Base-by-base conservation (phyloP, 2,888 invertebrate genomes). In the Horisme vitalbata region DNA sequence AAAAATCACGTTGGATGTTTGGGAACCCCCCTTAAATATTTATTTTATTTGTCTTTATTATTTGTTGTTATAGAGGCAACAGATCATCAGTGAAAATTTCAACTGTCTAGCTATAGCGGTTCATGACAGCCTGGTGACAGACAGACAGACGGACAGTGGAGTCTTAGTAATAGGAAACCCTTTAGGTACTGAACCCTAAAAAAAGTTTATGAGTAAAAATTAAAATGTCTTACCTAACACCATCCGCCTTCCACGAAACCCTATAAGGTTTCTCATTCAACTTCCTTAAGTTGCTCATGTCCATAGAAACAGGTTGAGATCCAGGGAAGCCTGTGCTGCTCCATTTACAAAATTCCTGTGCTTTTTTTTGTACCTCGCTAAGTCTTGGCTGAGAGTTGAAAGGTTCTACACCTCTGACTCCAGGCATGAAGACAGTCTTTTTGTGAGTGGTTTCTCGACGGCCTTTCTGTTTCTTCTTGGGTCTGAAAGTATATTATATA, bases 201-300 rank as follows among this genome's bases (percentile, higher is more conserved):
- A 8, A 7, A 21, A 21, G 3, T 21, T 5, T 18, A 4, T 9
- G 2, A 23, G 3, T 23, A n/a, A n/a, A 9, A 2, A 9, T 10
- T 21, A 21, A 24, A 33, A 18, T 10, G n/a, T 11, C 60, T 72
- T 75, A 96, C 95, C 97, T 94, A 20, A 95, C 96, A 23, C 99
- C 99, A 81, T 99, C 99, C 6, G 99, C 99, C 77, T 99, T 99
- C 99, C 99, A 99, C 1, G 99, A 99, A 0, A 99, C 99, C 75
- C 94, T 93, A 72, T 99, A 99, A 0, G 96, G 96, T 70, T 96
- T 96, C 57, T 94, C 83, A 18, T 92, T 90, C 2, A 99, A 82
- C 7, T 94, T 90, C 36, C 81, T 78, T 32, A 99, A 88, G 79
- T 99, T 99, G 0, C 91, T 71, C 1, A 89, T 83, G 69, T 97